Conservation (phyloP, 2,113 vertebrate species). For the Percopsis transmontana region DNA sequence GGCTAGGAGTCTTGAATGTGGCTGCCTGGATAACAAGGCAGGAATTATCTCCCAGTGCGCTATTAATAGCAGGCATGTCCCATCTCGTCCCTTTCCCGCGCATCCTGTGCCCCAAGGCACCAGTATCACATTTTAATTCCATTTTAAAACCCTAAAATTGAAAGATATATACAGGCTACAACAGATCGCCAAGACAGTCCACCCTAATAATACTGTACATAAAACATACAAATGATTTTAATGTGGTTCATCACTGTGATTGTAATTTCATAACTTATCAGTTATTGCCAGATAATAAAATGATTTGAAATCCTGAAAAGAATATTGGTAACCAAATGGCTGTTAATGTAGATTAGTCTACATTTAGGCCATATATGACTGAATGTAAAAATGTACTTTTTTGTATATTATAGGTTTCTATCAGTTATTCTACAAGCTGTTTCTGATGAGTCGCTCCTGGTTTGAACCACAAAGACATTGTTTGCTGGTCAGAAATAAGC, state of each 20-base stretch:
- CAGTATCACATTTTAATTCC: constrained; percentile 45
- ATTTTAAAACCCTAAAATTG: constrained; percentile 48
- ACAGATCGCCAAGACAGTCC: constrained; percentile 14
- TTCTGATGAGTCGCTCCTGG: not conserved
- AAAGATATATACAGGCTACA: constrained; percentile 34
- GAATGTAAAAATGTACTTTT: not conserved
- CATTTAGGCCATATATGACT: not conserved
- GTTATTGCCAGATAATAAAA: too few species aligned
- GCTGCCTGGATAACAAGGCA: constrained; percentile 72
- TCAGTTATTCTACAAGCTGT: not conserved
- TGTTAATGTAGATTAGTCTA: not conserved
- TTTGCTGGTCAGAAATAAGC: constrained; percentile 5
- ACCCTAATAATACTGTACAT: constrained; percentile 1
- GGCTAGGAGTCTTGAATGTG: constrained; percentile 57
- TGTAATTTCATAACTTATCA: not conserved
- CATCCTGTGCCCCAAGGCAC: constrained; percentile 57
- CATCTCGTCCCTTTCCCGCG: constrained; percentile 66
- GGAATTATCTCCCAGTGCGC: constrained; percentile 75
- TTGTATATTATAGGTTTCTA: too few species aligned
- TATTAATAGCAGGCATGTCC: constrained; percentile 78
- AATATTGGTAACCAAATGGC: not conserved
- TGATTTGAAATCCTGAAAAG: not conserved
- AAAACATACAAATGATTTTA: not conserved
- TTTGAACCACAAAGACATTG: not conserved
- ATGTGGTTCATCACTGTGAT: not conserved